A percentile compares a stretch with the other conserved stretches of the same genome.
Evolutionary conservation across 2,888 invertebrate genomes (phyloP).

Genomic region (Poecilus cupreus): DNA sequence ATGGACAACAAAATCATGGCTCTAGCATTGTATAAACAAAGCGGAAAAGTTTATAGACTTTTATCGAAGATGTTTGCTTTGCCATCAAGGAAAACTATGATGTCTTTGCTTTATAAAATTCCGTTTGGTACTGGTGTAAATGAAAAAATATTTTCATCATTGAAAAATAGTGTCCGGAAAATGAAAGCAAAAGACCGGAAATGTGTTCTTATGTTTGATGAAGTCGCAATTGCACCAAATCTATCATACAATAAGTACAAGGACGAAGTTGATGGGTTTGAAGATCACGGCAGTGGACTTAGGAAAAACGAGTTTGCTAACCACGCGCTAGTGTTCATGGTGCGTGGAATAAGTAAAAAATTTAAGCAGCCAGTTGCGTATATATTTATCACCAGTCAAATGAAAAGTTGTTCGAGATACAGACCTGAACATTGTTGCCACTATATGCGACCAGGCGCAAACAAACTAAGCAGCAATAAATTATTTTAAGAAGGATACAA

Average conservation of each 20-base stretch:
- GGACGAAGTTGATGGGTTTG: slow-evolving; percentile 19
- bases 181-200: slow-evolving; percentile 52
- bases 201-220: slow-evolving; percentile 7
- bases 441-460: slow-evolving; percentile 9
- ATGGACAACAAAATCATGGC: slow-evolving; percentile 61
- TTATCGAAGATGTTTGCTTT: slow-evolving; percentile 58
- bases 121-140: no score
- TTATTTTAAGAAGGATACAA: background rate
- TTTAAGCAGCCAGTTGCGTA: slow-evolving; percentile 14
- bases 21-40: slow-evolving; percentile 59
- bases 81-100: slow-evolving; percentile 56
- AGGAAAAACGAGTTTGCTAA: background rate
- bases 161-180: background rate
- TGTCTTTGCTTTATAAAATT: no score
- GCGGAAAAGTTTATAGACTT: slow-evolving; percentile 55
- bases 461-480: slow-evolving; percentile 11
- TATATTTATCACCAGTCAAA: background rate
- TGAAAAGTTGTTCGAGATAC: background rate
- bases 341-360: slow-evolving; percentile 24
- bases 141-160: no score
- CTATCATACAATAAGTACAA: background rate
- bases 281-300: slow-evolving; percentile 45
- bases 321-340: slow-evolving; percentile 39
- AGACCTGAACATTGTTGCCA: background rate
- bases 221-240: slow-evolving; percentile 2